A percentile compares a stretch with the other conserved stretches of the same genome.
These are phyloP conservation scores for Odontamblyopus rebecca DNA, from an alignment of 2,797 vertebrate genomes.

Conservation along the genomic window DNA sequence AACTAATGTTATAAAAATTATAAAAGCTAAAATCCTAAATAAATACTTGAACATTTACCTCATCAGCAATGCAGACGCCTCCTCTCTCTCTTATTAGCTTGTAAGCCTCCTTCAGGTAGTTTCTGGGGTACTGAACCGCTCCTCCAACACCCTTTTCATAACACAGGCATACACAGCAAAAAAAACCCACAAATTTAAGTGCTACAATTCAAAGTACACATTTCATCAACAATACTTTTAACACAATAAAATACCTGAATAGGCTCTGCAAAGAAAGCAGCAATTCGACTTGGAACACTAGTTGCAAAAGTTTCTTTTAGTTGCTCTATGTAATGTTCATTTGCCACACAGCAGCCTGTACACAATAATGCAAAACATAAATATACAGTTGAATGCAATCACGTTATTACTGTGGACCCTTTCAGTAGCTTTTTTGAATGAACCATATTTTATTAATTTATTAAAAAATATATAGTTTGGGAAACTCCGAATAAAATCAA, in stretches of 20 bases:
- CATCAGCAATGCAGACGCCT: conserved; percentile 90
- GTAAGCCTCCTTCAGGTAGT: conserved; percentile 87
- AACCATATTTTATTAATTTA: not conserved
- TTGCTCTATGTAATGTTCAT: conserved; percentile 86
- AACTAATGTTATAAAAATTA: not conserved
- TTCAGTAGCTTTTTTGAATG: not conserved
- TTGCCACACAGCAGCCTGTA: conserved; percentile 86
- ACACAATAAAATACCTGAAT: conserved; percentile 82
- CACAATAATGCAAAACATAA: not conserved
- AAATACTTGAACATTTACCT: conserved; percentile 74
- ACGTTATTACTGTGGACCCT: not conserved
- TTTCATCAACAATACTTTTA: not conserved
- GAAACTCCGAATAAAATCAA: not conserved
- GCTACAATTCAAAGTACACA: not conserved
- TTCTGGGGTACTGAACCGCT: conserved; percentile 89
- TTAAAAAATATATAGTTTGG: not conserved
- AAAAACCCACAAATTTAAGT: not conserved
- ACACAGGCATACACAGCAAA: conserved; percentile 18
- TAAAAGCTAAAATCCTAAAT: not conserved
- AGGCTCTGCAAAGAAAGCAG: conserved; percentile 91
- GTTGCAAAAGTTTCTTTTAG: conserved; percentile 88
- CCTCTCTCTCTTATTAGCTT: conserved; percentile 84
- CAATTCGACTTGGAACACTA: conserved; percentile 80
- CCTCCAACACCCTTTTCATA: conserved; percentile 85
- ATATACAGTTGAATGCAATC: not conserved